Conservation (phyloP, 2,888 invertebrate genomes). For the Thalpophila matura region DNA sequence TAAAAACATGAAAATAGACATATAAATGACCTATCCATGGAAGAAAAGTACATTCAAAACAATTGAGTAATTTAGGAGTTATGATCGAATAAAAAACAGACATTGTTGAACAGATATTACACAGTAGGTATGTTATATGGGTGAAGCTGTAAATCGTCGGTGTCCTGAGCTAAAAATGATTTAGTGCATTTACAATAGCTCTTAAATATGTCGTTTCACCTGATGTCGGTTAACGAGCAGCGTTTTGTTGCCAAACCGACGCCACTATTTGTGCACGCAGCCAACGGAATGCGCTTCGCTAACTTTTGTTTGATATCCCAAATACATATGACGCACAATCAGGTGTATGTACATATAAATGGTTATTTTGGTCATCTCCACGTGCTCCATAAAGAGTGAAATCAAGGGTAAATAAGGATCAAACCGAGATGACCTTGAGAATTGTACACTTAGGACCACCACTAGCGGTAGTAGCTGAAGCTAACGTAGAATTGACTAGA, state of each 20-base stretch:
- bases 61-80: background rate
- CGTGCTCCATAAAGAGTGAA: conserved; percentile 2
- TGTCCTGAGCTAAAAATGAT: conserved; percentile 49
- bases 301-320: conserved; percentile 51
- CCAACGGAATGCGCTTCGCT: conserved; percentile 40
- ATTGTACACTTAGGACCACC: too few species aligned
- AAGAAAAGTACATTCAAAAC: background rate
- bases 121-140: conserved; percentile 4
- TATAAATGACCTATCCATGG: background rate
- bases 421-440: background rate
- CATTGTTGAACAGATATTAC: conserved; percentile 1
- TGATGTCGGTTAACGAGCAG: conserved; percentile 55
- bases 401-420: background rate
- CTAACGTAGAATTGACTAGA: too few species aligned
- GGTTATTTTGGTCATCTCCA: conserved; percentile 30
- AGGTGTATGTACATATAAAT: conserved; percentile 9
- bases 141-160: conserved; percentile 19
- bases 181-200: conserved; percentile 53
- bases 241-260: conserved; percentile 54
- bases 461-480: too few species aligned
- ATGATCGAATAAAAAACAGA: background rate
- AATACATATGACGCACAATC: conserved; percentile 49
- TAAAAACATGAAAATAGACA: background rate
- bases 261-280: conserved; percentile 41
- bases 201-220: conserved; percentile 58